Evolutionary conservation across 2,888 invertebrate species (phyloP), one percentile per base, ranked within the genome.

Genomic region (Pocota personata): DNA sequence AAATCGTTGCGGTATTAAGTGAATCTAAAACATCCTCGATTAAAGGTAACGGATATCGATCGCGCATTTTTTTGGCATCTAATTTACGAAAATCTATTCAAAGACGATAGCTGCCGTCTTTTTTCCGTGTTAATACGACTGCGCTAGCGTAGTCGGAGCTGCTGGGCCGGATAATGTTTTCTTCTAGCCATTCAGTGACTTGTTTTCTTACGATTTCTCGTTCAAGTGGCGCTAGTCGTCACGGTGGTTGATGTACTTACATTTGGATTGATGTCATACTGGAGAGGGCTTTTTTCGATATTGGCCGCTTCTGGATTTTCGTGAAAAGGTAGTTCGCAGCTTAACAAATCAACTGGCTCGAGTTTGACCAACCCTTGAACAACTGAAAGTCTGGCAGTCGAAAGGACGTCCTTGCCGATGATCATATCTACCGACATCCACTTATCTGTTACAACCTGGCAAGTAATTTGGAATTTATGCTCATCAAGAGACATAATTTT

Each of bases 1-100:
- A 90, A 35, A 66, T 88, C 4, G 37, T 72, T 21, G 88, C 88
- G 8, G 89, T 88, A 48, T 84, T 77, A 2, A 90, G 67, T 48
- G 84, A 67, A 12, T 83, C 66, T 8, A 77, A 21, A 37, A 66
- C n/a, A 0, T 78, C 78, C n/a, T 73, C 77, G 12, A 83, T 78
- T 10, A 52, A 16, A 10, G 76, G 76, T 24, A 82, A 14, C 3
- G 67, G 75, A 27, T 60, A 75, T 1, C 80, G n/a, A 27, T 80
- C 50, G 3, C 62, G 64, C 5, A 80, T 27, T 5, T 64, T 50
- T 19, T 37, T 67, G 0, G 40, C 16, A 21, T 82, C 69, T 1
- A 75, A 12, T 3, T 40, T 57, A 1, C 72, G 12, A 76, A 90
- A 93, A n/a, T 64, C 46, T 12, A 62, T 1, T 14, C 43, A 62